Conservation (phyloP, 1,140 invertebrate genomes). For the Cyclina sinensis region DNA sequence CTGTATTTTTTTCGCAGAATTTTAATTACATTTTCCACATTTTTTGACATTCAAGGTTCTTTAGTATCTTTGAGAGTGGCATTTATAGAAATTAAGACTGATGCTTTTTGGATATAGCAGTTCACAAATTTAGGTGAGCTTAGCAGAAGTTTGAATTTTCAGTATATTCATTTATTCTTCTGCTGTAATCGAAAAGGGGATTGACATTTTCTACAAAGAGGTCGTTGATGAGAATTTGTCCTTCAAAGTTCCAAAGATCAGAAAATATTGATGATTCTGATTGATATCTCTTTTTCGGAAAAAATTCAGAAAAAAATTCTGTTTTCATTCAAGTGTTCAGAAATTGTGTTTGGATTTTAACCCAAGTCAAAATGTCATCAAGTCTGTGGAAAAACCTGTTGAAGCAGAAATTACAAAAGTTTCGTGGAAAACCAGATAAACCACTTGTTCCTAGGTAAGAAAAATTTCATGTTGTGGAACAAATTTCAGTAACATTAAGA, state of each 20-base stretch:
- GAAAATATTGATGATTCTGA: background rate
- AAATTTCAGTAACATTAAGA: no score
- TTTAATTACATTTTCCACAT: no score
- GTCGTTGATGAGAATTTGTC: background rate
- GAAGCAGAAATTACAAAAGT: constrained; percentile 43
- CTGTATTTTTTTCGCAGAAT: no score
- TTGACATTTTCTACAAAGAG: background rate
- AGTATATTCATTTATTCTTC: background rate
- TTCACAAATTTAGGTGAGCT: background rate
- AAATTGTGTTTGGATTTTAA: background rate
- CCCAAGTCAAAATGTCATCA: constrained; percentile 6
- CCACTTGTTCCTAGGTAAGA: background rate
- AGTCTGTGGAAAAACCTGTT: constrained; percentile 52
- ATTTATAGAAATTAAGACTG: no score
- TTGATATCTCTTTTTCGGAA: background rate
- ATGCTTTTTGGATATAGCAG: no score
- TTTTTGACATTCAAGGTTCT: no score
- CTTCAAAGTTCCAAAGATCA: background rate
- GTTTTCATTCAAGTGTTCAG: background rate
- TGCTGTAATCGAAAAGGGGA: background rate
- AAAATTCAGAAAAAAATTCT: background rate
- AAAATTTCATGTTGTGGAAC: no score
- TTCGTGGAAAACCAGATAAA: constrained; percentile 50
- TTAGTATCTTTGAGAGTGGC: no score
- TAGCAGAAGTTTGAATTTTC: background rate